Base-by-base conservation (phyloP, 2,888 invertebrate species). In the Gastrophysa polygoni region DNA sequence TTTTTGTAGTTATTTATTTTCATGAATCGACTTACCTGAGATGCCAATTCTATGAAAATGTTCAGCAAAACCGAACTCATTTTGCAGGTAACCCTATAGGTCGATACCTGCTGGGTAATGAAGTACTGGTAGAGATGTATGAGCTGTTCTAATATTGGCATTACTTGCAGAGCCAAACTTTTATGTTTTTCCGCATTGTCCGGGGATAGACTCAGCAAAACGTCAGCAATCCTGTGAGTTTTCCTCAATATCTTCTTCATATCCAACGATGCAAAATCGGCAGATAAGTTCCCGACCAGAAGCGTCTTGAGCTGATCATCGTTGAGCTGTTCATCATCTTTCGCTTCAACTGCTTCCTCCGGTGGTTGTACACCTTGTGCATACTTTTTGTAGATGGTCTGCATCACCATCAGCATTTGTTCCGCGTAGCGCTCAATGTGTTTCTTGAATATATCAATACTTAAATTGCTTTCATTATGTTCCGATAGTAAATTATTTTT, bases 1-100 rank as follows among this genome's bases (percentile, higher is more conserved):
- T n/a, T n/a, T n/a, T n/a, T n/a, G n/a, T n/a, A n/a, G n/a, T n/a
- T n/a, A n/a, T n/a, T n/a, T n/a, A n/a, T n/a, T n/a, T n/a, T n/a
- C n/a, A n/a, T n/a, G n/a, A n/a, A n/a, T n/a, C n/a, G n/a, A n/a
- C 70, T 75, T 79, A 86, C 86, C 85, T 91, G 92, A 43, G 86
- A 84, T 11, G 91, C 88, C 28, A 98, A 84, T 72, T 95, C 93
- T 0, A 91, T 87, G 79, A 97, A 98, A 11, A 96, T 89, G 64
- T 90, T 91, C 57, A 95, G 80, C 59, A 97, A 84, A 2, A 95
- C 86, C 0, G 93, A 92, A 6, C 92, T 83, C 83, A 96, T 88
- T 83, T 96, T 96, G 69, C 91, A 89, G 0, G 91, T 88, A 0
- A 91, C 85, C 71, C 94, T 87, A 75, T 94, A 92, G 0, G 90